A percentile compares a stretch with the other conserved stretches of the same genome.
Evolutionary conservation across 2,113 vertebrate genomes (phyloP).

Genomic region (Seriola aureovittata): DNA sequence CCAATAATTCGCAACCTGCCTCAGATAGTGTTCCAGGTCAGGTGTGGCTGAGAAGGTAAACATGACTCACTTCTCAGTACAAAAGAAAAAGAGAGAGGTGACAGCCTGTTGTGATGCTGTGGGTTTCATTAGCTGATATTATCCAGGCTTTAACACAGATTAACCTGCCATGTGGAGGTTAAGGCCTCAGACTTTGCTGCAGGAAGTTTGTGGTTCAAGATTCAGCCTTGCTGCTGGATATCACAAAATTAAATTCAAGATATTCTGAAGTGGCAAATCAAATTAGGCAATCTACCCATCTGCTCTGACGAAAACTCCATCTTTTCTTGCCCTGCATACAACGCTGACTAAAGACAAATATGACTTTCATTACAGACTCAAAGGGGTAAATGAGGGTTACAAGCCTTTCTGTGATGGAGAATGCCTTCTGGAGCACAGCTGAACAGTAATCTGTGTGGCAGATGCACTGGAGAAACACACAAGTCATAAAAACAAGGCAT

Average conservation of each 20-base stretch:
- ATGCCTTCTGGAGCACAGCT: constrained; percentile 64
- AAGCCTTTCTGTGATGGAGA: constrained; percentile 21
- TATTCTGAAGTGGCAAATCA: background rate
- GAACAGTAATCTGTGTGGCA: constrained; percentile 66
- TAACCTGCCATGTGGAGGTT: background rate
- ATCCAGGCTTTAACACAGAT: background rate
- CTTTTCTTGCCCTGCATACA: background rate
- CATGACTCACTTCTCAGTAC: background rate
- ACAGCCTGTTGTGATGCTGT: background rate
- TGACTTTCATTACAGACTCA: constrained; percentile 36
- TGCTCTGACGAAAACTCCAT: background rate
- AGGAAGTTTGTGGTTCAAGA: too few relatives aligned
- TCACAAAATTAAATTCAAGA: background rate
- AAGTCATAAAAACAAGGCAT: constrained; percentile 63
- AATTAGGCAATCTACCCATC: constrained; percentile 8
- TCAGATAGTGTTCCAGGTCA: background rate
- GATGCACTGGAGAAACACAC: constrained; percentile 60
- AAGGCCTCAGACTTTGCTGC: too few relatives aligned
- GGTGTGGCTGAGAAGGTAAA: background rate
- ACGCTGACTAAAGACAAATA: constrained; percentile 26
- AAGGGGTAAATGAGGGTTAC: constrained; percentile 27
- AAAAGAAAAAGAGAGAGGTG: background rate
- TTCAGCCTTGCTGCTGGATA: background rate
- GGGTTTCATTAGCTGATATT: background rate
- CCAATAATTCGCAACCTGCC: too few relatives aligned